Percentiles rank a stretch among this genome's conserved stretches.
phyloP scores from a whole-genome alignment of 2,797 vertebrate genomes.

The Lemur catta region DNA sequence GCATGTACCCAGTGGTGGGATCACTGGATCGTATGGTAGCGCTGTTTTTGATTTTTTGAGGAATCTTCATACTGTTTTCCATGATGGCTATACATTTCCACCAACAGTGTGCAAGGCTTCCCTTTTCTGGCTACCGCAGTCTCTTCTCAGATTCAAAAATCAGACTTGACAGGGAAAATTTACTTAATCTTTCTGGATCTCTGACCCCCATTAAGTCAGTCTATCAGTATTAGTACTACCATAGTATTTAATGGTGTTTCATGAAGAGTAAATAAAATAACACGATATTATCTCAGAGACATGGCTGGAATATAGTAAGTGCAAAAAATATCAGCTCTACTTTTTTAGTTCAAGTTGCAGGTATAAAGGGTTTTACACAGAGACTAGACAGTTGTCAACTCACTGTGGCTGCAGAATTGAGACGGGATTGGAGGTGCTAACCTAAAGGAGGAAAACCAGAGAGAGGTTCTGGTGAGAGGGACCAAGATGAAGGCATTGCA shows the following conservation, averaged over 20 bases:
- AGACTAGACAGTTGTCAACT: neutral
- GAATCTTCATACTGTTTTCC: neutral
- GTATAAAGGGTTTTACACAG: neutral
- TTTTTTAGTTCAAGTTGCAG: neutral
- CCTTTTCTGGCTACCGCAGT: neutral
- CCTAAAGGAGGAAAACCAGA: neutral
- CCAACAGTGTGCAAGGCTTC: neutral
- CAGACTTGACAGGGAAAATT: no score
- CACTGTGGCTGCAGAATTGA: neutral
- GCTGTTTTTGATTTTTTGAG: neutral
- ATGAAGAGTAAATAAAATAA: neutral
- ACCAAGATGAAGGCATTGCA: neutral
- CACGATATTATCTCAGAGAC: neutral
- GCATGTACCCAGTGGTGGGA: neutral
- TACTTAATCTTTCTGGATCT: neutral
- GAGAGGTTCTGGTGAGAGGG: neutral
- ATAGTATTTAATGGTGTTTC: neutral
- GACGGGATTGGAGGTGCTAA: neutral
- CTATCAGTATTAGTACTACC: neutral
- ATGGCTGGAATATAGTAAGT: neutral
- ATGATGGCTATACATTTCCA: neutral
- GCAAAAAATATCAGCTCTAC: neutral
- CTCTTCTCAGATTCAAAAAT: neutral
- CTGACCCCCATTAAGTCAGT: neutral
- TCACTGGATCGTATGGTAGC: neutral